Evolutionary conservation across 2,888 invertebrate species (phyloP), one percentile per base, ranked within the genome.

Genomic region (Lasioglossum pauxillum): DNA sequence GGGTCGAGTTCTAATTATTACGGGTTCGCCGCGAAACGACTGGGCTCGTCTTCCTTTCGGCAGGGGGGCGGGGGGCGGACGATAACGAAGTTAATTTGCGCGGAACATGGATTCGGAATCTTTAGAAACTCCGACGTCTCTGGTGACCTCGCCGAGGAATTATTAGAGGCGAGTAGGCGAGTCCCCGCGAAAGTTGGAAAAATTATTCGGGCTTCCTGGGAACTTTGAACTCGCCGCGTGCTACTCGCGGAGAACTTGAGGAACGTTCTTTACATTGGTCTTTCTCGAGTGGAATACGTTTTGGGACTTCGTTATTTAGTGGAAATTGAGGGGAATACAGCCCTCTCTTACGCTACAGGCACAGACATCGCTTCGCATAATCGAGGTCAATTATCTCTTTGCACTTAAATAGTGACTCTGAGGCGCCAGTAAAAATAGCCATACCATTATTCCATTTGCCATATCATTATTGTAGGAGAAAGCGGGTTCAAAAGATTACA

Each of bases 191-290:
- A 80, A 75, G 38, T 75, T 67, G 60, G 31, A 38, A 57, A 72
- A 64, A 80, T 67, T 19, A 44, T 80, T 75, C 38, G n/a, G 64
- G 31, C 35, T 73, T n/a, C 27, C 16, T 2, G 78, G 27, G 35
- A n/a, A 80, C 72, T 75, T 80, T 75, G 35, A 75, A 75, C 74
- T 74, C 74, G 79, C 14, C 31, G 31, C 27, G 19, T 10, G n/a
- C n/a, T 53, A 10, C 69, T 27, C 35, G 23, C n/a, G 31, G 53
- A n/a, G 5, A 41, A 27, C n/a, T 41, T 41, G 41, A 57, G 19
- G 27, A 31, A 60, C 41, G 67, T 31, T 67, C 35, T 35, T 35
- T 35, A 3, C 35, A n/a, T 53, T 53, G 53, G 10, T 23, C 53
- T 53, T 53, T 2, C n/a, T 10, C 53, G 3, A 10, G 10, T n/a